These are phyloP conservation scores for Drosophila diplacantha DNA, from an alignment of 2,888 invertebrate genomes.

Conservation along the genomic window DNA sequence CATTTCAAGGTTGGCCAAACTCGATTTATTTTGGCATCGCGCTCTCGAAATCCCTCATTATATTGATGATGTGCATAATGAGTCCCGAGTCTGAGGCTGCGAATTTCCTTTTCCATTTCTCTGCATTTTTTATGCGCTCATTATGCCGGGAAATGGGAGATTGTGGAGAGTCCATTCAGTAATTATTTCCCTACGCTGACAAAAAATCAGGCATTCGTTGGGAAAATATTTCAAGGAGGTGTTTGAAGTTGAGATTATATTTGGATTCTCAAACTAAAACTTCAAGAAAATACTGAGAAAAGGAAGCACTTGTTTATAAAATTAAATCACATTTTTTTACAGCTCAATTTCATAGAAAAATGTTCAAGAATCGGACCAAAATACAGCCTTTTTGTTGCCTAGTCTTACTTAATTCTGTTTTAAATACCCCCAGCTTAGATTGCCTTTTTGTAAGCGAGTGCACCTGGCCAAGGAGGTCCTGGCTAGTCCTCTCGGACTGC, in stretches of 20 bases:
- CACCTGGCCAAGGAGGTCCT: slow-evolving; percentile 3
- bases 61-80: slow-evolving; percentile 50
- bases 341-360: background rate
- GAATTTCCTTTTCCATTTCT: slow-evolving; percentile 1
- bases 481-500: slow-evolving; percentile 22
- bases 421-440: background rate
- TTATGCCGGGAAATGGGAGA: slow-evolving; percentile 44
- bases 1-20: slow-evolving; percentile 47
- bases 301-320: background rate
- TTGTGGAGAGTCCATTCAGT: slow-evolving; percentile 10
- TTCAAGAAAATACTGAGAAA: background rate
- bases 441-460: slow-evolving; percentile 12
- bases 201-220: slow-evolving; percentile 6
- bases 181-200: slow-evolving; percentile 42
- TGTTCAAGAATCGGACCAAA: too few species aligned
- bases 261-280: too few species aligned
- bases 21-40: slow-evolving; percentile 21
- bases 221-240: background rate
- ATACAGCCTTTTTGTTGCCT: background rate
- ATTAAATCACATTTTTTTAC: background rate
- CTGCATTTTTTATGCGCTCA: slow-evolving; percentile 40
- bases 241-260: background rate
- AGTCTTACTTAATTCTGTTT: background rate
- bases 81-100: background rate
- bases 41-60: slow-evolving; percentile 14